Evolutionary conservation across 2,888 invertebrate species (phyloP), one percentile per base, ranked within the genome.

Genomic region (Cremastinae sp.): DNA sequence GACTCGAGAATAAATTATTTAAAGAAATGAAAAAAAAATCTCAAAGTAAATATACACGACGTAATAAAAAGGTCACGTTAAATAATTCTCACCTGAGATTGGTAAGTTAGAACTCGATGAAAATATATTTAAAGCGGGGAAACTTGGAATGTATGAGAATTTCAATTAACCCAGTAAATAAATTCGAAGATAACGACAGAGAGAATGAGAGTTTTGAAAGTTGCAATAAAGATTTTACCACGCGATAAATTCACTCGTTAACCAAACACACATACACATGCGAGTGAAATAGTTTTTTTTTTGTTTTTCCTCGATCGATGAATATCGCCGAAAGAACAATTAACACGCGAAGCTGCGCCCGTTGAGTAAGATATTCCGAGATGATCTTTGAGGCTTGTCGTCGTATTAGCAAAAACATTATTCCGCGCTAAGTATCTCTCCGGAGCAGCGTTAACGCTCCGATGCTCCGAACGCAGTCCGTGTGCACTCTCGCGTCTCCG

Each of bases 391-490:
- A 51, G 49, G 34, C 38, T 36, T 54, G 43, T 38, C 54, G 61
- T 62, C 69, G 64, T 53, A 18, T 18, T 64, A 51, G 38, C 49
- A 36, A 69, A 69, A 45, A 73, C 53, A 58, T 68, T 76, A 64
- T 69, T 73, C 49, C 36, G 43, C 64, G 22, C 51, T 64, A 56
- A 56, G 41, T 51, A 49, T 69, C 22, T 49, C 38, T 62, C 62
- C 3, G 10, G 20, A 62, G 58, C 75, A 73, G 61, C 72, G n/a
- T 80, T 70, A 77, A 73, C 74, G 79, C 70, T 78, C 73, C 45
- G 77, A 64, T 74, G 78, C 75, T 73, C 72, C 65, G 70, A 28
- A 68, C 74, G 73, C 76, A 71, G 78, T 62, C 58, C 51, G 58
- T 68, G 41, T 54, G 43, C 49, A 8, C 54, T 49, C 66, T 18